Evolutionary conservation across 1,140 invertebrate species (phyloP), one percentile per base, ranked within the genome.

Genomic region (Pygmarrhopalites habei): DNA sequence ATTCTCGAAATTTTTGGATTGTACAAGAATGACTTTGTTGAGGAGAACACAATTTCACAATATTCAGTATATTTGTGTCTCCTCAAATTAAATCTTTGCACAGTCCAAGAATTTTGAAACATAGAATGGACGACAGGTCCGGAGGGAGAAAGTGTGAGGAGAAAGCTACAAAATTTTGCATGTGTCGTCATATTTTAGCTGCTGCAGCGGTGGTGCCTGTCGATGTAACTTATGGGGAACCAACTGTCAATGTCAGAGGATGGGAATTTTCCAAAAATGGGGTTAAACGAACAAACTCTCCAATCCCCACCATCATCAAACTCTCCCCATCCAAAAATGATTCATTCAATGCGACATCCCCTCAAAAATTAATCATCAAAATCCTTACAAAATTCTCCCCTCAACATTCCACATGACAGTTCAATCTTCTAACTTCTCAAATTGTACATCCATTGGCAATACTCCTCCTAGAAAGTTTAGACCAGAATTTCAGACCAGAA

Each of bases 241-340:
- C 70, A 93, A 92, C 78, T 93, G 90, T 76, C 82, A 86, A 69
- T 93, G 90, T 76, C 89, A 92, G 76, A 83, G 89, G 66, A 85
- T 88, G 81, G 90, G 90, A 43, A 82, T 93, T 69, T 92, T 93
- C 81, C 89, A 92, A 75, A 89, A 90, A 77, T 90, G 88, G 88
- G 89, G 89, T 70, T 71, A 62, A 68, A 15, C 26, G 15, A 41
- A 12, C 3, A 57, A 5, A 17, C n/a, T 32, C 32, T 30, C 10
- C 12, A 41, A 5, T 17, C 4, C 23, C 53, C 7, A 35, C 53
- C 12, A 41, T 41, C 15, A 7, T 5, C 49, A 7, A 28, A 19
- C 23, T 5, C 17, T n/a, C 44, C 44, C 17, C 4, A 47, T 47
- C 19, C 44, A n/a, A 47, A n/a, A n/a, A n/a, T n/a, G n/a, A n/a